phyloP scores from a whole-genome alignment of 2,113 vertebrate genomes.

The Fregata magnificens region DNA sequence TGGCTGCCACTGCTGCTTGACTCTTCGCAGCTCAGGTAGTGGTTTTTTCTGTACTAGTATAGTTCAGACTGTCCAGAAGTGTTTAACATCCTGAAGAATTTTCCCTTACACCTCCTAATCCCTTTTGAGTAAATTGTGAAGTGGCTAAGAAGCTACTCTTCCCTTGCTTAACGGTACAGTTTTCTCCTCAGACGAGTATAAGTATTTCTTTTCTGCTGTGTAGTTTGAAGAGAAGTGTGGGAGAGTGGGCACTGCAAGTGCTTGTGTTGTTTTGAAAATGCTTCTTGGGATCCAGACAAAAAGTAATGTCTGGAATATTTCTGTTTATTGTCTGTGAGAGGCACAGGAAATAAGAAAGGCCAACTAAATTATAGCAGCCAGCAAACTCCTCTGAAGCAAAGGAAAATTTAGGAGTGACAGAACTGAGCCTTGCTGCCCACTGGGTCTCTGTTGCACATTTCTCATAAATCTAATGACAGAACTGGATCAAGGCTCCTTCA shows the following conservation, averaged over 20 bases:
- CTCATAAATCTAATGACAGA: neutral
- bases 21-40: neutral
- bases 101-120: neutral
- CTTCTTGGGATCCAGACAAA: constrained; percentile 36
- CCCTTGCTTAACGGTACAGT: neutral
- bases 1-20: neutral
- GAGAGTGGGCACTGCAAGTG: neutral
- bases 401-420: constrained; percentile 3
- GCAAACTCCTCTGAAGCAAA: neutral
- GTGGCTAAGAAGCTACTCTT: neutral
- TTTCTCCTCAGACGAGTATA: neutral
- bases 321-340: constrained; percentile 46
- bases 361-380: constrained; percentile 2
- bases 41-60: neutral
- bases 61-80: neutral
- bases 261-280: constrained; percentile 10
- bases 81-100: neutral
- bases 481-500: neutral
- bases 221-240: neutral
- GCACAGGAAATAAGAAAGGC: constrained; percentile 38
- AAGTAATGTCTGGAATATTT: constrained; percentile 50
- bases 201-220: neutral
- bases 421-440: neutral
- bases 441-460: neutral
- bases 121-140: neutral